phyloP scores from a whole-genome alignment of 1,140 invertebrate species.

The Nephila pilipes region DNA sequence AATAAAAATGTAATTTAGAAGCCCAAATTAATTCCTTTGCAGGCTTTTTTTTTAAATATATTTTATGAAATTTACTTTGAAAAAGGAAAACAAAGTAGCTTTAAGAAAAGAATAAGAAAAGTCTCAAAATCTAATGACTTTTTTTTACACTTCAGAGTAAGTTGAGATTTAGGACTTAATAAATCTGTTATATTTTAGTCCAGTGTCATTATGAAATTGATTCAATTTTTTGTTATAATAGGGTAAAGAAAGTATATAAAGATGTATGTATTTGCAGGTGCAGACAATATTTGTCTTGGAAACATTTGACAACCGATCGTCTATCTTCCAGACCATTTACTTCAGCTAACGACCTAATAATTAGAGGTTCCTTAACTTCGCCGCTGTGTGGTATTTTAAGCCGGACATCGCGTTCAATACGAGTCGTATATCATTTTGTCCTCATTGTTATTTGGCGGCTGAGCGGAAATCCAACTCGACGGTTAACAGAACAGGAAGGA shows the following conservation, averaged over 20 bases:
- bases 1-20: no score
- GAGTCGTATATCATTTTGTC: conserved; percentile 25
- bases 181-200: background rate
- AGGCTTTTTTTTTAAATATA: no score
- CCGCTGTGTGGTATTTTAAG: conserved; percentile 19
- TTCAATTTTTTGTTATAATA: background rate
- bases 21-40: no score
- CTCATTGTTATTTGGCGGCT: conserved; percentile 18
- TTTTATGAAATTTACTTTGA: no score
- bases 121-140: background rate
- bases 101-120: background rate
- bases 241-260: background rate
- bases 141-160: background rate
- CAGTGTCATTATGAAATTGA: background rate
- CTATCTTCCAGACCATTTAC: conserved; percentile 34
- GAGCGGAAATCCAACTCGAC: conserved; percentile 16
- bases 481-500: conserved; percentile 16
- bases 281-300: conserved; percentile 17
- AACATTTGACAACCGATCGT: conserved; percentile 20
- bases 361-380: conserved; percentile 23
- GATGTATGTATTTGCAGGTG: background rate
- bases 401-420: conserved; percentile 26
- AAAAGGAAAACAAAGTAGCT: background rate
- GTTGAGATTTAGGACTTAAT: background rate
- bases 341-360: conserved; percentile 33